A percentile compares a stretch with the other conserved stretches of the same genome.
phyloP scores from a whole-genome alignment of 2,888 invertebrate genomes.

The Hyposoter didymator region DNA sequence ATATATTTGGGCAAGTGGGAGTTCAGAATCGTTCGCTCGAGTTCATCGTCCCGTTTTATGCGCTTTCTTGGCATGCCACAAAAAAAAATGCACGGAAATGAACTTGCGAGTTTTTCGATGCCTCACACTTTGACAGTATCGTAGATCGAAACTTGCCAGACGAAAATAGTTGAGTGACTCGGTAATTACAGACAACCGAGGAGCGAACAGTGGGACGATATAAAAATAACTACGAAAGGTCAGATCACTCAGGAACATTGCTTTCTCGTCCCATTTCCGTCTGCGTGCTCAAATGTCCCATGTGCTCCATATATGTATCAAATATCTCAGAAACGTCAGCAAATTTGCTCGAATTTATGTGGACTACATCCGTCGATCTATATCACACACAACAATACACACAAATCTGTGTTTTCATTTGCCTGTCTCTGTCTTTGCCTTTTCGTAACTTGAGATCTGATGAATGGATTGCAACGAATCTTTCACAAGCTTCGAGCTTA shows the following conservation, averaged over 20 bases:
- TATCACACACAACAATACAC: not conserved
- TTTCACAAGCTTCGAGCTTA: not conserved
- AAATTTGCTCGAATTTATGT: not conserved
- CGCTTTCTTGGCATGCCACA: not conserved
- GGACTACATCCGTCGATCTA: not conserved
- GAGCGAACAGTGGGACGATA: conserved; percentile 57
- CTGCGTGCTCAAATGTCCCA: not conserved
- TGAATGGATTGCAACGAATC: not conserved
- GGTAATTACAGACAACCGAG: conserved; percentile 55
- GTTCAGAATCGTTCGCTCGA: not conserved
- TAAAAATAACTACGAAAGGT: conserved; percentile 64
- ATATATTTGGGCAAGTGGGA: conserved; percentile 3
- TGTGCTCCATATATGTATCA: conserved; percentile 11
- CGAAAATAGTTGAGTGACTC: conserved; percentile 58
- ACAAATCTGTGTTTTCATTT: not conserved
- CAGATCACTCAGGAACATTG: conserved; percentile 65
- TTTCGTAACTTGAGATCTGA: not conserved
- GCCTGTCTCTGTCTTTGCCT: not conserved
- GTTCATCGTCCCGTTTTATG: conserved; percentile 14
- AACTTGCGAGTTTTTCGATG: not conserved
- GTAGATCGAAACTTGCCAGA: conserved; percentile 23
- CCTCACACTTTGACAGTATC: not conserved
- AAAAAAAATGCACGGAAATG: not conserved
- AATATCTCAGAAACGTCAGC: conserved; percentile 19
- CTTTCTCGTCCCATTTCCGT: conserved; percentile 58